Conservation (phyloP, 2,797 vertebrate genomes). For the Periophthalmus magnuspinnatus region DNA sequence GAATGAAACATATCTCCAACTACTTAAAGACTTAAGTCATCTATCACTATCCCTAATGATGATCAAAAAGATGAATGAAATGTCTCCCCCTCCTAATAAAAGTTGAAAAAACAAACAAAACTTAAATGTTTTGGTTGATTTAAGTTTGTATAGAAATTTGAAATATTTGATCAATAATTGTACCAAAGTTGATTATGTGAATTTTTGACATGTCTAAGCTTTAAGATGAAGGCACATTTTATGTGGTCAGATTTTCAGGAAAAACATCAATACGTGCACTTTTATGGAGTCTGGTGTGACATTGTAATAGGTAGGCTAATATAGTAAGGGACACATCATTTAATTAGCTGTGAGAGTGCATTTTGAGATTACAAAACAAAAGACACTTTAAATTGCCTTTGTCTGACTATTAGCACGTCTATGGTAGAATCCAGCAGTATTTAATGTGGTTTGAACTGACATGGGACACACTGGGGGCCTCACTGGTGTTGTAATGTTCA, state of each 20-base stretch:
- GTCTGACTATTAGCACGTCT: conserved; percentile 22
- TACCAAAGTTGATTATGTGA: not conserved
- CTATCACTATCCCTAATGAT: not conserved
- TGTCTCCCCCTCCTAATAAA: not conserved
- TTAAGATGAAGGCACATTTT: not conserved
- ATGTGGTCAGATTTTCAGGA: not conserved
- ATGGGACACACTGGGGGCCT: conserved; percentile 26
- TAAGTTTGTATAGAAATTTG: no score
- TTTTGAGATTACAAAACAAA: conserved; percentile 41
- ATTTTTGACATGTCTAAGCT: not conserved
- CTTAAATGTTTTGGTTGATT: no score
- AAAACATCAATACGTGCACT: not conserved
- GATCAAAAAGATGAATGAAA: not conserved
- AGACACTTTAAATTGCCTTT: conserved; percentile 48
- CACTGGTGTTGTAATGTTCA: conserved; percentile 35
- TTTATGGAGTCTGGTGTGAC: conserved; percentile 36
- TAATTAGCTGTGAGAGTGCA: conserved; percentile 26
- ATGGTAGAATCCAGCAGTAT: conserved; percentile 44
- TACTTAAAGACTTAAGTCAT: no score
- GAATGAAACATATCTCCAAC: no score
- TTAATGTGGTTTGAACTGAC: conserved; percentile 21
- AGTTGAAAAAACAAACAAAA: not conserved
- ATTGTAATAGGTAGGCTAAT: not conserved
- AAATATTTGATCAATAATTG: not conserved
- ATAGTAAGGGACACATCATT: conserved; percentile 14